Conservation (phyloP, 2,797 vertebrate species). For the Micrastur ruficollis region DNA sequence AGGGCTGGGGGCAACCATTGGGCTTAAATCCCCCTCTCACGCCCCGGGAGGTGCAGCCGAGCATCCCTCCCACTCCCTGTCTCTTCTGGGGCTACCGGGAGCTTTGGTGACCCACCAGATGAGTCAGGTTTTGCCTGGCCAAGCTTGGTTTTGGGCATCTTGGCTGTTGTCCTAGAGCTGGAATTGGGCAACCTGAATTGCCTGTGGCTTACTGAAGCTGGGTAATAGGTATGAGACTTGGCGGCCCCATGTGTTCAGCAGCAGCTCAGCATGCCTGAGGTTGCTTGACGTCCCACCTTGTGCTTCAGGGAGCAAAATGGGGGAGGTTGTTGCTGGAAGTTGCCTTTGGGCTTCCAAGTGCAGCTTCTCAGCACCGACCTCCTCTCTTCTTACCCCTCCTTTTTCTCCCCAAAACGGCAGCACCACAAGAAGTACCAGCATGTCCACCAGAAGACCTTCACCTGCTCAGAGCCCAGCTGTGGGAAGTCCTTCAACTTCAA, state of each 20-base stretch:
- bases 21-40: neutral
- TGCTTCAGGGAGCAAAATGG: rapidly evolving
- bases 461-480: slow-evolving; percentile 74
- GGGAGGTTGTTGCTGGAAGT: no score
- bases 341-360: neutral
- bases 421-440: slow-evolving; percentile 83
- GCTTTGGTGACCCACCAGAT: neutral
- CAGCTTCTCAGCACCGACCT: neutral
- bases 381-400: no score
- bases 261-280: neutral
- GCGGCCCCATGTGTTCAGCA: rapidly evolving
- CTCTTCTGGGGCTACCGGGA: neutral
- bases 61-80: rapidly evolving
- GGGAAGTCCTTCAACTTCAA: slow-evolving; percentile 84
- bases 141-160: rapidly evolving
- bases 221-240: rapidly evolving
- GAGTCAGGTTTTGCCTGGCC: neutral
- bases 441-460: slow-evolving; percentile 83
- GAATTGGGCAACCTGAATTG: neutral
- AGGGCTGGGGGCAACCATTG: neutral
- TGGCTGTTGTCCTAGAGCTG: neutral
- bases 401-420: slow-evolving; percentile 8
- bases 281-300: rapidly evolving
- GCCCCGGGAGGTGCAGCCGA: neutral
- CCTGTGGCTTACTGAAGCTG: neutral